A percentile compares a stretch with the other conserved stretches of the same genome.
Conservation (phyloP, 2,113 vertebrate genomes). For the Aphelocoma coerulescens region DNA sequence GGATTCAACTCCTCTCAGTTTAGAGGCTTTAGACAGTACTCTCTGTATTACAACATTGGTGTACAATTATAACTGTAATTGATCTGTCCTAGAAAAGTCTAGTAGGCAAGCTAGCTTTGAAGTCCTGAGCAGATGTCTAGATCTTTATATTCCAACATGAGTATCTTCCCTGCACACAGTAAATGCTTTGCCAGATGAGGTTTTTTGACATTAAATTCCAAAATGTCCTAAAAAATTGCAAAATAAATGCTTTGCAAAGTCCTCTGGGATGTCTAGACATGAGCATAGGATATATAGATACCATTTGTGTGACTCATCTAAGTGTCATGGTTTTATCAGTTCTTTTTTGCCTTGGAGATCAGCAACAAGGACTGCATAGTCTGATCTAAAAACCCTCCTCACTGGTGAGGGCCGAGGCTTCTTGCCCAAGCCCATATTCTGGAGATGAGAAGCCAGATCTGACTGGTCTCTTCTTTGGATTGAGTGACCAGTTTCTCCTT, state of each 20-base stretch:
- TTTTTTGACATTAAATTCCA: not conserved
- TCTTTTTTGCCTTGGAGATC: not conserved
- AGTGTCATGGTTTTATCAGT: not conserved
- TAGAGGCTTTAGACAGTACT: not conserved
- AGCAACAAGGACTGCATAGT: not conserved
- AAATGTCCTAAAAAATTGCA: not conserved
- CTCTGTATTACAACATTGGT: not conserved
- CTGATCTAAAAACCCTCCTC: not conserved
- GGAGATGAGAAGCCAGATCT: not conserved
- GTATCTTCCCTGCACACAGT: not conserved
- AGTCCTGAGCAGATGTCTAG: not conserved
- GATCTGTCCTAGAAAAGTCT: not conserved
- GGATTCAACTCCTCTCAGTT: not conserved
- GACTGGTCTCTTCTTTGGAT: not conserved
- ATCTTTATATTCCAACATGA: not conserved
- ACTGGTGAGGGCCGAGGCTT: not conserved
- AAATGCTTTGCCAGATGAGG: not conserved
- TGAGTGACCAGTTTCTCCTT: not conserved
- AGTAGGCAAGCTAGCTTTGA: not conserved
- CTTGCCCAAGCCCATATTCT: not conserved
- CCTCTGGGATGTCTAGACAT: not conserved
- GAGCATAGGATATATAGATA: not conserved
- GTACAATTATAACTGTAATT: not conserved
- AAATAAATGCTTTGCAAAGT: not conserved
- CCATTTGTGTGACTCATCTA: not conserved